Percentiles rank a stretch among this genome's conserved stretches.
Conservation (phyloP, 2,113 vertebrate genomes). For the Myotis yumanensis region DNA sequence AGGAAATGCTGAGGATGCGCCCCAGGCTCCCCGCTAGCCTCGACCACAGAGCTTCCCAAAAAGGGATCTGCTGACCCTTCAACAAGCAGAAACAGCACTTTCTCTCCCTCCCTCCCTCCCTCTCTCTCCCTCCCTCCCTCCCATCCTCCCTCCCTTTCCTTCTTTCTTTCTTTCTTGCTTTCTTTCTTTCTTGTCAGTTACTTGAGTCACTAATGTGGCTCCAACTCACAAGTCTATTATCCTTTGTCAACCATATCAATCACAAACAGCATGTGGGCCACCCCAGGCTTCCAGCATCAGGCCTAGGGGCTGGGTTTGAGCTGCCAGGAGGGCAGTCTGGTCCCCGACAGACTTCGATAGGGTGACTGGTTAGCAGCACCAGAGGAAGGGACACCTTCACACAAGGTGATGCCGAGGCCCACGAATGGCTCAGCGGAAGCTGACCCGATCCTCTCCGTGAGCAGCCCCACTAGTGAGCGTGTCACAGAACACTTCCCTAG, state of each 20-base stretch:
- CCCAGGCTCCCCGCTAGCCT: not conserved
- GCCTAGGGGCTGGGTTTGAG: not conserved
- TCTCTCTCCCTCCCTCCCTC: too few species aligned
- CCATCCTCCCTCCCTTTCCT: not conserved
- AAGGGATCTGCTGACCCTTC: not conserved
- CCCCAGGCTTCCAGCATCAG: too few species aligned
- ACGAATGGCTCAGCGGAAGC: not conserved
- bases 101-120: too few species aligned
- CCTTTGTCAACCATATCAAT: not conserved
- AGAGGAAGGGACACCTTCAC: not conserved
- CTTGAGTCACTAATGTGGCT: not conserved
- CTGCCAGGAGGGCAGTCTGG: not conserved
- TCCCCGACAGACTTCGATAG: not conserved
- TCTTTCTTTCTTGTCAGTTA: constrained; percentile 33
- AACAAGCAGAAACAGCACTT: constrained; percentile 16
- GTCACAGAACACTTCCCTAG: not conserved
- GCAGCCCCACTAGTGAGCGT: not conserved
- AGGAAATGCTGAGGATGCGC: not conserved
- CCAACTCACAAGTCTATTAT: not conserved
- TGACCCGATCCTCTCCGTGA: not conserved
- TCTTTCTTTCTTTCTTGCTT: not conserved
- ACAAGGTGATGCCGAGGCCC: not conserved
- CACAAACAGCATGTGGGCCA: not conserved
- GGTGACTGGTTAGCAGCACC: not conserved
- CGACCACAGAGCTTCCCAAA: not conserved